Evolutionary conservation across 1,140 invertebrate species (phyloP).

Genomic region (Hycleus cichorii): DNA sequence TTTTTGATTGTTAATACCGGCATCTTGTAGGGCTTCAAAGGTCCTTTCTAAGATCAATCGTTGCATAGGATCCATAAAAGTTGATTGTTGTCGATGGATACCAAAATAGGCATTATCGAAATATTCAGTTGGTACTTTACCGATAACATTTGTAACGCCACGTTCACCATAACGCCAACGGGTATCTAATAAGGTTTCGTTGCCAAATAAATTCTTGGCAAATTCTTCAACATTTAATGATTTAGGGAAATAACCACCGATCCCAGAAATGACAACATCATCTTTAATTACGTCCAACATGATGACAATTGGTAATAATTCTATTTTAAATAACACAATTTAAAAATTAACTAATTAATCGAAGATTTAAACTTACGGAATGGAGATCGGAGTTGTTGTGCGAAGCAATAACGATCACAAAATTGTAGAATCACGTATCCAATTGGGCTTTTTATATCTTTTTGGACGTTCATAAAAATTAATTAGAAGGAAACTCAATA

Average conservation of each 20-base stretch:
- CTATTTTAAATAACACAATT: no score
- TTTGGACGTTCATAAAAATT: no score
- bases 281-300: constrained; percentile 26
- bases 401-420: no score
- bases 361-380: no score
- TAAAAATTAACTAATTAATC: no score
- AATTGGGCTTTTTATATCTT: no score
- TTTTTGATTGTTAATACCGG: constrained; percentile 30
- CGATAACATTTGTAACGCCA: constrained; percentile 32
- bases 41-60: constrained; percentile 41
- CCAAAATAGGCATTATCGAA: constrained; percentile 45
- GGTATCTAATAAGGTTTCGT: constrained; percentile 30
- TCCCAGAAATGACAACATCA: constrained; percentile 40
- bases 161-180: constrained; percentile 34
- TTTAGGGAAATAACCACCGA: constrained; percentile 40
- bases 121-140: constrained; percentile 24
- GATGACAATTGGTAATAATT: no score
- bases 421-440: no score
- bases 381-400: no score
- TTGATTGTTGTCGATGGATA: constrained; percentile 41
- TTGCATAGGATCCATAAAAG: constrained; percentile 43
- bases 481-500: no score
- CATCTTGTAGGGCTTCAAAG: constrained; percentile 44
- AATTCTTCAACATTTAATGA: constrained; percentile 36
- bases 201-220: constrained; percentile 32